These are phyloP conservation scores for Drosophila ohnishii DNA, from an alignment of 1,140 invertebrate species.

Conservation along the genomic window DNA sequence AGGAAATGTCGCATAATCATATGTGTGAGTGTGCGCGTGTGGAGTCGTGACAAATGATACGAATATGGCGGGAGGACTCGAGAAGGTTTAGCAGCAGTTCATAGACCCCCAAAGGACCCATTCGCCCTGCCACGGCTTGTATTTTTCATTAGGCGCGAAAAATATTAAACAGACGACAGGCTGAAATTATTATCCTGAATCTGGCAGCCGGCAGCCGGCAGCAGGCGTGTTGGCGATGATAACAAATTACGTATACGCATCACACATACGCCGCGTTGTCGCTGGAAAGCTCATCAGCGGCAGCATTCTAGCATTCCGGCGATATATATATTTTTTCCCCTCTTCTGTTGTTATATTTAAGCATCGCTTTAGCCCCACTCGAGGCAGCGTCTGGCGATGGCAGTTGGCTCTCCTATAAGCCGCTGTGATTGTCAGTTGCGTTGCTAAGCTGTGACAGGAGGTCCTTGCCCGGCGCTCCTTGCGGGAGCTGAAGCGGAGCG, in stretches of 20 bases:
- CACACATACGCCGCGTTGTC: constrained; percentile 67
- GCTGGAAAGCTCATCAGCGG: constrained; percentile 65
- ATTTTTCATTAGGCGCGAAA: constrained; percentile 79
- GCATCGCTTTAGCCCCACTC: constrained; percentile 49
- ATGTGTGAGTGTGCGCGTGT: constrained; percentile 21
- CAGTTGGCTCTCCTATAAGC: constrained; percentile 41
- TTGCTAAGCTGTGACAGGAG: constrained; percentile 45
- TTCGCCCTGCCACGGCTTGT: constrained; percentile 29
- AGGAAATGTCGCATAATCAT: constrained; percentile 62
- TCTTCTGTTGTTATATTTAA: constrained; percentile 32
- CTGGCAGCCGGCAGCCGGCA: constrained; percentile 37
- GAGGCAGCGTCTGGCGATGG: constrained; percentile 40
- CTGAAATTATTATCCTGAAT: constrained; percentile 66
- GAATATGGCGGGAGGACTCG: constrained; percentile 17
- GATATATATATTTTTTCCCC: constrained; percentile 12
- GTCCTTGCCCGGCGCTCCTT: constrained; percentile 3
- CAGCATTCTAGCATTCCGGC: constrained; percentile 7
- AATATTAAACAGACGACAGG: constrained; percentile 76
- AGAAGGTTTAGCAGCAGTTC: constrained; percentile 53
- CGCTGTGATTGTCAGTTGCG: constrained; percentile 70
- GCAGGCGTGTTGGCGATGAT: constrained; percentile 45
- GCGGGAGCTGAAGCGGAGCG: background rate
- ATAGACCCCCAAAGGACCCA: constrained; percentile 44
- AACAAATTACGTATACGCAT: constrained; percentile 79
- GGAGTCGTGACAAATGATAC: constrained; percentile 53